These are phyloP conservation scores for Acleris cristana DNA, from an alignment of 2,888 invertebrate genomes.

Conservation along the genomic window DNA sequence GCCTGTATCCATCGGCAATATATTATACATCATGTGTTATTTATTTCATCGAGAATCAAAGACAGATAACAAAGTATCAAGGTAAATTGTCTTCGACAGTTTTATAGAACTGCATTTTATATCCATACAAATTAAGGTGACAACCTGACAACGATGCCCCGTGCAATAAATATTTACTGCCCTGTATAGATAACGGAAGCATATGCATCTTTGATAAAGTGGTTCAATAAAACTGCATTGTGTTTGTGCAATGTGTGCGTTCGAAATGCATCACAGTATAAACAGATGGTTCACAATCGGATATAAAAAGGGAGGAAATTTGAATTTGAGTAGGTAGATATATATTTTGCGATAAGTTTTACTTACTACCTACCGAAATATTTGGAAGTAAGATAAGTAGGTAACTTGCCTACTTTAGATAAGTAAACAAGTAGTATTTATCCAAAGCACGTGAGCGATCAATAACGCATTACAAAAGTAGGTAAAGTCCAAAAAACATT, in stretches of 20 bases:
- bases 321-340: not conserved
- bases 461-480: too few relatives aligned
- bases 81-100: too few relatives aligned
- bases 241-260: constrained; percentile 29
- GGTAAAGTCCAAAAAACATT: too few relatives aligned
- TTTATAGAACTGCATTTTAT: too few relatives aligned
- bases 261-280: constrained; percentile 22
- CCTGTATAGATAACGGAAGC: constrained; percentile 41
- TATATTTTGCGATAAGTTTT: not conserved
- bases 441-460: too few relatives aligned
- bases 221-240: constrained; percentile 39
- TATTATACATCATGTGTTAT: too few relatives aligned
- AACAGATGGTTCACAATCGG: constrained; percentile 27
- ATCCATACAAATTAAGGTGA: constrained; percentile 42
- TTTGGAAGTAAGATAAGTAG: too few relatives aligned
- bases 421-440: too few relatives aligned
- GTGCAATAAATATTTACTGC: constrained; percentile 36
- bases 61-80: too few relatives aligned
- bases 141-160: constrained; percentile 40
- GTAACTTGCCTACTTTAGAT: too few relatives aligned
- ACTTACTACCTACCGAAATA: too few relatives aligned
- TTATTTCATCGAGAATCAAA: too few relatives aligned
- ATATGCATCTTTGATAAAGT: constrained; percentile 37
- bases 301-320: not conserved
- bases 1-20: not conserved